phyloP scores from a whole-genome alignment of 2,888 invertebrate species.

The Thereva unica region DNA sequence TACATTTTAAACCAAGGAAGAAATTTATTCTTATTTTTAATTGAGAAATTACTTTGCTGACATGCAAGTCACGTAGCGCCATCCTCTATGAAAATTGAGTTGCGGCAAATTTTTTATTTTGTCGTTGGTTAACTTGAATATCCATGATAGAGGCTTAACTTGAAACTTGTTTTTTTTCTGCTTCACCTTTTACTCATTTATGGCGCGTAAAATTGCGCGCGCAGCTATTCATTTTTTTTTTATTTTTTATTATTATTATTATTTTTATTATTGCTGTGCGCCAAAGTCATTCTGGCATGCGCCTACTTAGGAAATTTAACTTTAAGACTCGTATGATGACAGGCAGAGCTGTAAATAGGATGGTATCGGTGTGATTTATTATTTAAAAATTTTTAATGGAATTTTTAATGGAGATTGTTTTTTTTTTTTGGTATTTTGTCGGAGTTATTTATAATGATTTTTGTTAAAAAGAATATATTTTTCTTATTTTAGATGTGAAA shows the following conservation, averaged over 20 bases:
- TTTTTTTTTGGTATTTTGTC: neutral
- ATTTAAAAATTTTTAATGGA: neutral
- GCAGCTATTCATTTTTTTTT: neutral
- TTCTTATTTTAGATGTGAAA: constrained; percentile 34
- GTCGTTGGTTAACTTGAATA: too few species aligned
- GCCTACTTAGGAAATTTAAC: too few species aligned
- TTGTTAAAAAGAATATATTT: neutral
- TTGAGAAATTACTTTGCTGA: constrained; percentile 37
- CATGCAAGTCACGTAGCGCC: constrained; percentile 39
- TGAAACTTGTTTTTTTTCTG: too few species aligned
- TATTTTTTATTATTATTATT: neutral
- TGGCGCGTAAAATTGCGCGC: constrained; percentile 9
- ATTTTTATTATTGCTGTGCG: neutral
- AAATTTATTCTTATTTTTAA: constrained; percentile 16
- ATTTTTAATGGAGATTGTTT: too few species aligned
- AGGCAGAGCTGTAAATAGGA: too few species aligned
- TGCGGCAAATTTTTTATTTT: neutral
- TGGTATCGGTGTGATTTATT: too few species aligned
- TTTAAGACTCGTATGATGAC: too few species aligned
- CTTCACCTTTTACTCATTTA: neutral
- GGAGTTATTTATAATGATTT: neutral
- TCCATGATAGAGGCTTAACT: too few species aligned
- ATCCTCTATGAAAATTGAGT: constrained; percentile 13
- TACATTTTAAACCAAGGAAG: too few species aligned
- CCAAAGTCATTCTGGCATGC: too few species aligned